Evolutionary conservation across 92 coral and sea anemone genomes (phyloP), one percentile per base, ranked within the genome.

Genomic region (Parazoanthus atlanticus): DNA sequence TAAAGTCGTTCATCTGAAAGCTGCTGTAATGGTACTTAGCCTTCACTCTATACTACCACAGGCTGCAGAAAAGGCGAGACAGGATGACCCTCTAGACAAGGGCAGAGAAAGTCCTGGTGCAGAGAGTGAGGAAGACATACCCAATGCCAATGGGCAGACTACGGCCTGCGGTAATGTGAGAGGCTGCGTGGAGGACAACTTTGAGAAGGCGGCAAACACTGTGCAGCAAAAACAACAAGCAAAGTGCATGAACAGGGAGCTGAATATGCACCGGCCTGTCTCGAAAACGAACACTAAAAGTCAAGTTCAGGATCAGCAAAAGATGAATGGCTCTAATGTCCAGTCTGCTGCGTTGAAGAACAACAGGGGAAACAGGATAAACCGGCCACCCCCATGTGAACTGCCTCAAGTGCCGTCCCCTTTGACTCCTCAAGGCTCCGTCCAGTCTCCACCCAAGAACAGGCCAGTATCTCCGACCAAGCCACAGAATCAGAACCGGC

Each of bases 21-120:
- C 10, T 52, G 3, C 58, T 15, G 0, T 12, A 8, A 52, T 15
- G 58, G 58, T 52, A 13, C 58, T 52, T 15, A 52, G 58, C 10
- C 23, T 84, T 43, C 25, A 5, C 65, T 61, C 65, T 70, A 8
- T 38, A 19, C 19, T 19, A 33, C 32, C 28, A 11, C 78, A 84
- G 87, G 87, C 87, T 69, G 79, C 87, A 16, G 87, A 84, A 72
- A 84, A 84, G 87, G 87, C 78, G 23, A 84, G 69, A 11, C 67
- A 69, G 43, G 87, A 49, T 34, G 87, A 84, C 40, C 65, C 87
- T 23, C 30, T 30, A 9, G 87, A 84, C 78, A 84, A 71, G 6
- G 77, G 61, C 65, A 47, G 40, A 30, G 87, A 84, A 47, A 69
- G 78, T 29, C 87, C 78, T 29, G 87, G 87, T n/a, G 78, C 65